Evolutionary conservation across 2,797 vertebrate species (phyloP).

Genomic region (Anomalospiza imberbis): DNA sequence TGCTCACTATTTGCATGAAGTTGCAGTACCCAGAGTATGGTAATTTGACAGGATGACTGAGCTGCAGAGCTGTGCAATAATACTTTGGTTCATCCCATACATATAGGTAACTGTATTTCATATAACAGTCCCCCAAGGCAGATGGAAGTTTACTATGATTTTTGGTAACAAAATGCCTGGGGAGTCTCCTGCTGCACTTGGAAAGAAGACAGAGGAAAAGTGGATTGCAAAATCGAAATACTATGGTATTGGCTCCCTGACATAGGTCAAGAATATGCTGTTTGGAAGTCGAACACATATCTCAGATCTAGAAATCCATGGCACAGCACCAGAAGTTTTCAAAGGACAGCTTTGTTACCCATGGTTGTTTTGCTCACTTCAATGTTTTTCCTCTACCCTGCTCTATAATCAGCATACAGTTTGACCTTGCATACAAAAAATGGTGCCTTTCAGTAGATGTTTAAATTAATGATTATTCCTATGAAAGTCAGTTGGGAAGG

Average conservation of each 20-base stretch:
- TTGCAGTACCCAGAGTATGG: not conserved
- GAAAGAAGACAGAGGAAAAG: slow-evolving; percentile 45
- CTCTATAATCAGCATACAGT: not conserved
- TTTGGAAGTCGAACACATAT: not conserved
- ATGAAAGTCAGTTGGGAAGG: not conserved
- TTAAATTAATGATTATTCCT: not conserved
- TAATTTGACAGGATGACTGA: not conserved
- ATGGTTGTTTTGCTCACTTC: not conserved
- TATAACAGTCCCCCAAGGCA: not conserved
- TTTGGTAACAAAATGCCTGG: slow-evolving; percentile 55
- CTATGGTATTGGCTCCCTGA: not conserved
- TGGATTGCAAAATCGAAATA: slow-evolving; percentile 44
- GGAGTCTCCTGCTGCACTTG: not conserved
- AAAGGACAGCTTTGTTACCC: not conserved
- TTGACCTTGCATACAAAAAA: not conserved
- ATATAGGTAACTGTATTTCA: slow-evolving; percentile 34
- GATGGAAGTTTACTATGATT: slow-evolving; percentile 46
- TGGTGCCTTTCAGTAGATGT: not conserved
- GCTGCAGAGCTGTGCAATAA: not conserved
- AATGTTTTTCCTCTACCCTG: not conserved
- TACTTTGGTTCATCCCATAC: slow-evolving; percentile 5
- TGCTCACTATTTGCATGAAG: not conserved
- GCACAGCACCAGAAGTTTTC: not conserved
- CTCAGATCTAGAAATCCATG: not conserved
- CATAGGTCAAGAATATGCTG: not conserved